Evolutionary conservation across 1,140 invertebrate genomes (phyloP).

Genomic region (Stegodyphus mimosarum): DNA sequence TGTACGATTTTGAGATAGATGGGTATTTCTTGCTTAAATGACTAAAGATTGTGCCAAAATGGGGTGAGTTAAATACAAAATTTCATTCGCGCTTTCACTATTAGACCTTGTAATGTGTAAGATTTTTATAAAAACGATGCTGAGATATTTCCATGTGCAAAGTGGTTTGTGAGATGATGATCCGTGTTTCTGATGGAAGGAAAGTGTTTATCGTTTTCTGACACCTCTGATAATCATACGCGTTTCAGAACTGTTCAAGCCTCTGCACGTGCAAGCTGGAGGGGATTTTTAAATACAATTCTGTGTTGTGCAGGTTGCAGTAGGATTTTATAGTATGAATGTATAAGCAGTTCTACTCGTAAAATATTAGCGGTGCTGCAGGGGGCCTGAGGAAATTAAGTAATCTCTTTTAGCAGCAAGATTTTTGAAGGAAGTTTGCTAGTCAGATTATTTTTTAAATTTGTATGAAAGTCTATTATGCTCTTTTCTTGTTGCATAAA

Average conservation of each 20-base stretch:
- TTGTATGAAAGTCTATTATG: no score
- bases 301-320: background rate
- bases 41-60: slow-evolving; percentile 62
- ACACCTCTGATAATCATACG: background rate
- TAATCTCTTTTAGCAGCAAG: background rate
- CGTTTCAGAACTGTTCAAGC: background rate
- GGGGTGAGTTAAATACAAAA: slow-evolving; percentile 47
- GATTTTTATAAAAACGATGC: background rate
- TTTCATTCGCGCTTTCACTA: background rate
- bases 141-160: slow-evolving; percentile 39
- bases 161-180: slow-evolving; percentile 35
- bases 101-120: background rate
- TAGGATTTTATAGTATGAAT: background rate
- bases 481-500: no score
- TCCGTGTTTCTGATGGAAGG: background rate
- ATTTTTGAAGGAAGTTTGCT: background rate
- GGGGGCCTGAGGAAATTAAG: background rate
- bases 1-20: slow-evolving; percentile 58
- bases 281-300: background rate
- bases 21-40: slow-evolving; percentile 60
- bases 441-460: no score
- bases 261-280: slow-evolving; percentile 28
- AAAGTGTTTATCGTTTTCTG: slow-evolving; percentile 18
- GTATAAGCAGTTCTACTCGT: background rate
- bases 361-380: background rate